Evolutionary conservation across 2,888 invertebrate species (phyloP).

Genomic region (Leptogaster cylindrica): DNA sequence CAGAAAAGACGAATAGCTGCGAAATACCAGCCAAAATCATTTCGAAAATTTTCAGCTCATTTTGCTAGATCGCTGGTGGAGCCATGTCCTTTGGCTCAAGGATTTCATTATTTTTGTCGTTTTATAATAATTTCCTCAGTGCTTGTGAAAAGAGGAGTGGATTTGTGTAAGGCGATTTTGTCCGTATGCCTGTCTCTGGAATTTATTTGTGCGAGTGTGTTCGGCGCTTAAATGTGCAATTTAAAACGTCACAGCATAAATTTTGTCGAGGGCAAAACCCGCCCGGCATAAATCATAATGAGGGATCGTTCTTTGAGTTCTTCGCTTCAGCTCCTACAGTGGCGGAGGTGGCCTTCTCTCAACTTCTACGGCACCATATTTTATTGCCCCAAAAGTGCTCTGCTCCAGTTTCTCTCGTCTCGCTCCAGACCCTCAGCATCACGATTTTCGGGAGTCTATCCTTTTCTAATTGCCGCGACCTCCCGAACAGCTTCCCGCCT

Average conservation of each 20-base stretch:
- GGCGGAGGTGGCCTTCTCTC: conserved; percentile 33
- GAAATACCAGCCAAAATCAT: not conserved
- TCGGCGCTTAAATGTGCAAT: conserved; percentile 46
- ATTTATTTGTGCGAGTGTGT: conserved; percentile 27
- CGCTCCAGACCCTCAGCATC: not conserved
- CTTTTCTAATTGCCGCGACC: conserved; percentile 39
- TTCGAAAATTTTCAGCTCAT: not conserved
- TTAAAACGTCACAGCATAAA: conserved; percentile 49
- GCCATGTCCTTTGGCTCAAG: not conserved
- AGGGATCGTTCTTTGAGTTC: conserved; percentile 47
- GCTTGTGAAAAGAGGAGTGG: conserved; percentile 22
- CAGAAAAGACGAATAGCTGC: not conserved
- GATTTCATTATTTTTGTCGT: conserved; percentile 23
- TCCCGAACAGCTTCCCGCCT: conserved; percentile 10
- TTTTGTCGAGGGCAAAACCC: conserved; percentile 47
- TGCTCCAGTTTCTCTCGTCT: conserved; percentile 24
- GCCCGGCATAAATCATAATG: conserved; percentile 48
- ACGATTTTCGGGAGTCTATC: conserved; percentile 30
- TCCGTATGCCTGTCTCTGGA: conserved; percentile 22
- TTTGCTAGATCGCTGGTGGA: not conserved
- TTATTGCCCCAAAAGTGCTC: conserved; percentile 35
- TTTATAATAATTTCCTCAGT: conserved; percentile 28
- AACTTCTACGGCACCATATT: conserved; percentile 38
- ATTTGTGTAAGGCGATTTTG: conserved; percentile 25
- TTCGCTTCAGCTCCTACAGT: conserved; percentile 39